Evolutionary conservation across 2,888 invertebrate species (phyloP).

Genomic region (Holacanthella duospinosa): DNA sequence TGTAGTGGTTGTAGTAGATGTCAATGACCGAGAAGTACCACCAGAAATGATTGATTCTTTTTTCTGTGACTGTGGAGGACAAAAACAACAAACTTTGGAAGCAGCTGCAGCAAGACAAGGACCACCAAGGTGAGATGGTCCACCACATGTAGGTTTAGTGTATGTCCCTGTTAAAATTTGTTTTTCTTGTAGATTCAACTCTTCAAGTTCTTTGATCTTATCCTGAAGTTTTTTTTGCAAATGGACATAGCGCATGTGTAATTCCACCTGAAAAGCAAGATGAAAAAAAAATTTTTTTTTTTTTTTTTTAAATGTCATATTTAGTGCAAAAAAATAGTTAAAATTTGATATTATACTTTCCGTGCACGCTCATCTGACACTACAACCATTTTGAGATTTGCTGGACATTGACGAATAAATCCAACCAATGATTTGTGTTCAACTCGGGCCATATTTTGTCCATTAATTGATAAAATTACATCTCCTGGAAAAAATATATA

Average conservation of each 20-base stretch:
- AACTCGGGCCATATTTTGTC: constrained; percentile 87
- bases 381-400: constrained; percentile 89
- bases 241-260: constrained; percentile 85
- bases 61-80: constrained; percentile 6
- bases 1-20: background rate
- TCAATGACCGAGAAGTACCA: background rate
- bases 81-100: constrained; percentile 34
- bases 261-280: constrained; percentile 53
- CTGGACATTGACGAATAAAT: constrained; percentile 78
- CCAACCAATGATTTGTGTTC: constrained; percentile 86
- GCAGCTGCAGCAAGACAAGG: constrained; percentile 29
- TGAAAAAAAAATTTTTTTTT: background rate
- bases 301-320: background rate
- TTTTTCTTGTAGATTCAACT: constrained; percentile 66
- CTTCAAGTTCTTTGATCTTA: constrained; percentile 73
- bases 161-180: constrained; percentile 49
- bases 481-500: constrained; percentile 51
- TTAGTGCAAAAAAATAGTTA: background rate
- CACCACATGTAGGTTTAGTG: constrained; percentile 8
- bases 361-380: constrained; percentile 92
- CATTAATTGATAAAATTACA: constrained; percentile 90
- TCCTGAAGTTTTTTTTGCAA: constrained; percentile 71
- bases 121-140: constrained; percentile 21
- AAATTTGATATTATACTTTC: constrained; percentile 61
- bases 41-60: background rate